These are phyloP conservation scores for Cyanoderma ruficeps DNA, from an alignment of 2,113 vertebrate species.

Conservation along the genomic window DNA sequence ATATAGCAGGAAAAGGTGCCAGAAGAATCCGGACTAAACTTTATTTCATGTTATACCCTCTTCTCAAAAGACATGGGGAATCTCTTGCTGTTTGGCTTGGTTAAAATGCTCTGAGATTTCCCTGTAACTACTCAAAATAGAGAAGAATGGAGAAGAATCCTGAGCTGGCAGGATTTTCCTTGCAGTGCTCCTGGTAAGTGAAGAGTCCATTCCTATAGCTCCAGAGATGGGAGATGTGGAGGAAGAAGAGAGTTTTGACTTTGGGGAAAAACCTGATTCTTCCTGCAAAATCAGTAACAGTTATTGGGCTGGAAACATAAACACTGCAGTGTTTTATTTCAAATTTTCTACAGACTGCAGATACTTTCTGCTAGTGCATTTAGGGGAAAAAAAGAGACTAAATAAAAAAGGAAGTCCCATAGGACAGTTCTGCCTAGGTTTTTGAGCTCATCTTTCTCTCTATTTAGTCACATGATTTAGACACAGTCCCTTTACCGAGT, in stretches of 20 bases:
- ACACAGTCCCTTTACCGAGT: background rate
- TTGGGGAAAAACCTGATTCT: background rate
- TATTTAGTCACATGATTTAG: background rate
- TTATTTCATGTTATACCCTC: background rate
- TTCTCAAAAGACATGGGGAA: background rate
- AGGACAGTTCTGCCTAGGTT: background rate
- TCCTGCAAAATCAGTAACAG: background rate
- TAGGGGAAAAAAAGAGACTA: background rate
- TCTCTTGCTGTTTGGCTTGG: background rate
- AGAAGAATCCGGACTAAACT: background rate
- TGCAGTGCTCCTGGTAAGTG: background rate
- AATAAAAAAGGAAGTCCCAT: background rate
- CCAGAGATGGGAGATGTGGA: background rate
- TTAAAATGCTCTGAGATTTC: background rate
- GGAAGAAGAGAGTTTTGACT: background rate
- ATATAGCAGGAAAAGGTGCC: background rate
- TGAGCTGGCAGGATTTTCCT: background rate
- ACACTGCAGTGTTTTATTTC: background rate
- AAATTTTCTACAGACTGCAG: background rate
- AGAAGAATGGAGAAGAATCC: background rate
- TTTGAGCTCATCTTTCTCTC: background rate
- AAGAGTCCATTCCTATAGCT: background rate
- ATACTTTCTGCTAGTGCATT: background rate
- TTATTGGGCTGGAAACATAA: background rate
- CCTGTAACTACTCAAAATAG: background rate